phyloP scores from a whole-genome alignment of 2,888 invertebrate genomes.

The Pseudococcus viburni region DNA sequence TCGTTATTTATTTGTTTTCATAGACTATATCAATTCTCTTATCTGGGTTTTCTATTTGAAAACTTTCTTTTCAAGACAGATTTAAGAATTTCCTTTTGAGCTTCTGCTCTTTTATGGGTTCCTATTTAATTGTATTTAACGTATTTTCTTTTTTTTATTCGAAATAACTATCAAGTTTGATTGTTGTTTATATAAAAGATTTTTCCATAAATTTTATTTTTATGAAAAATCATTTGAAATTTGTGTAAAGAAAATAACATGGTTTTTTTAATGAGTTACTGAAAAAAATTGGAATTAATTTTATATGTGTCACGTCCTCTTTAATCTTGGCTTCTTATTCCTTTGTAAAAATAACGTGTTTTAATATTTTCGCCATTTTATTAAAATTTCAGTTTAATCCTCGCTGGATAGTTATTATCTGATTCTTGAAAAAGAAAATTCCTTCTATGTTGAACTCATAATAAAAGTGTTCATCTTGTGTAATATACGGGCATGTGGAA shows the following conservation, averaged over 20 bases:
- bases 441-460: neutral
- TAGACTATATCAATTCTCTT: conserved; percentile 31
- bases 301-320: too few species aligned
- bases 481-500: neutral
- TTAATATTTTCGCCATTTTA: neutral
- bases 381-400: neutral
- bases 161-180: neutral
- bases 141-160: neutral
- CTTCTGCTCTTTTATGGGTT: conserved; percentile 24
- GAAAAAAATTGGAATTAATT: neutral
- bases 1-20: conserved; percentile 50
- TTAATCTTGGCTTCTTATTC: too few species aligned
- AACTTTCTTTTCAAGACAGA: conserved; percentile 44
- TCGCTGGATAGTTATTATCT: neutral
- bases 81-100: conserved; percentile 50
- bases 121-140: neutral
- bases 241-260: neutral
- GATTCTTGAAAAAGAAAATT: neutral
- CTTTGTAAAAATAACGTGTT: neutral
- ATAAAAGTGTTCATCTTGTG: neutral
- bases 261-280: neutral
- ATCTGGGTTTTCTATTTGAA: conserved; percentile 32
- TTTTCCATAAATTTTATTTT: too few species aligned
- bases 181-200: neutral
- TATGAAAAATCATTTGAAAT: too few species aligned